Evolutionary conservation across 2,113 vertebrate genomes (phyloP), one percentile per base, ranked within the genome.

Genomic region (Mastomys coucha): DNA sequence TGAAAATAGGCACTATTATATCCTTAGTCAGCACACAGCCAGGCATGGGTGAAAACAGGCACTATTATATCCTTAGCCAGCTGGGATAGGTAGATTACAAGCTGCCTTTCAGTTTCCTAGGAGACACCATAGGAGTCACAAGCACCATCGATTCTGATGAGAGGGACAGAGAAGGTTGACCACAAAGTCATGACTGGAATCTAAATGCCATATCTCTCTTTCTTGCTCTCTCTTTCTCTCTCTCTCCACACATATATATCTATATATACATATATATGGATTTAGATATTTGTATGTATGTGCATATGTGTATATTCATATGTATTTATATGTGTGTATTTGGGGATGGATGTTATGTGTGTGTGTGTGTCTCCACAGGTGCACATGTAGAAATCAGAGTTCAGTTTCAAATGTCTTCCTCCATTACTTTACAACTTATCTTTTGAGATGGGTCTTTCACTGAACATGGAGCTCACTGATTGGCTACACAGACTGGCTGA

Each of bases 11-110:
- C 22, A n/a, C 5, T 22, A 24, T 51, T 60, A 26, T 69, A n/a
- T 58, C 45, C 45, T 45, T 36, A 39, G 51, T 24, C 42, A 72
- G 39, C 39, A 93, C 11, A 31, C 16, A 88, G 20, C 2, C 11
- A 95, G 77, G 95, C 94, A 65, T 72, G 7, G 70, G 31, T 92
- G 39, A 90, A 77, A 93, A 91, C 11, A 31, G 20, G 6, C 20
- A n/a, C 5, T 26, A 24, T 51, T 60, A 26, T 67, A n/a, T 58
- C n/a, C 45, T 39, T 36, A 39, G 51, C 24, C 42, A 73, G 42
- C 49, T 63, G 31, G 45, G 36, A 60, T 11, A 84, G 42, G 16
- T 2, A 51, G 45, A 60, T 33, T 72, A 6, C 39, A 45, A 9
- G 67, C 39, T 89, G 28, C 26, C 69, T 56, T 42, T 82, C 84